These are phyloP conservation scores for Alosa alosa DNA, from an alignment of 2,113 vertebrate genomes.

Conservation along the genomic window DNA sequence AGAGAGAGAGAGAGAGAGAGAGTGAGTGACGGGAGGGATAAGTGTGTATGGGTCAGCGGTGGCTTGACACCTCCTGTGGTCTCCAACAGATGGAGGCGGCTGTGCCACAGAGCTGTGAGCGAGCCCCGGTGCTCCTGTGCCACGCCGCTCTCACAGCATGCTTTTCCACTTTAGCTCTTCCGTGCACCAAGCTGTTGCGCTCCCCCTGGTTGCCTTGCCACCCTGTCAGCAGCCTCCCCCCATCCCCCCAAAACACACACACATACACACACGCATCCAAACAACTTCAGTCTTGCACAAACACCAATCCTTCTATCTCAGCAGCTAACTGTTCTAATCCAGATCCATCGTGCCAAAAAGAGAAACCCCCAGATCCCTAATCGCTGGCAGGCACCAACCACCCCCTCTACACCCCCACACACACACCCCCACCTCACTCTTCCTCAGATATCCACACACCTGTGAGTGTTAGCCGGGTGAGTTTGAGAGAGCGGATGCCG, in stretches of 20 bases:
- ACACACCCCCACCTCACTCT: constrained; percentile 24
- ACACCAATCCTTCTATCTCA: constrained; percentile 37
- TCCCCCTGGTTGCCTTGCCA: not conserved
- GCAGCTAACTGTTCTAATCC: constrained; percentile 31
- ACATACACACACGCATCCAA: constrained; percentile 28
- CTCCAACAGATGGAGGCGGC: constrained; percentile 21
- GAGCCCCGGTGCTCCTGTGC: constrained; percentile 39
- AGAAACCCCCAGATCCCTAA: constrained; percentile 13
- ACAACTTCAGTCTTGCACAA: constrained; percentile 11
- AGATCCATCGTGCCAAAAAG: constrained; percentile 34
- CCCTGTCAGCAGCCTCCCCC: not conserved
- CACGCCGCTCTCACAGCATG: constrained; percentile 46
- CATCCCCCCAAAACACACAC: constrained; percentile 6
- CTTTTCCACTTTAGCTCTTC: constrained; percentile 58
- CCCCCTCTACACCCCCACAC: constrained; percentile 1
- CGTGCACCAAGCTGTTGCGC: constrained; percentile 27
- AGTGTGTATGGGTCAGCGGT: not conserved
- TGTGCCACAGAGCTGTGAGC: constrained; percentile 37
- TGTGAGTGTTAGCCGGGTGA: not conserved
- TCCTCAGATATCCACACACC: not conserved
- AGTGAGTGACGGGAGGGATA: constrained; percentile 28
- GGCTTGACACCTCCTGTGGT: constrained; percentile 12
- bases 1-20: not conserved
- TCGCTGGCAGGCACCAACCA: not conserved
- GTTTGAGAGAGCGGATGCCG: constrained; percentile 29